Conservation (phyloP, 2,797 vertebrate genomes). For the Mico argentatus region DNA sequence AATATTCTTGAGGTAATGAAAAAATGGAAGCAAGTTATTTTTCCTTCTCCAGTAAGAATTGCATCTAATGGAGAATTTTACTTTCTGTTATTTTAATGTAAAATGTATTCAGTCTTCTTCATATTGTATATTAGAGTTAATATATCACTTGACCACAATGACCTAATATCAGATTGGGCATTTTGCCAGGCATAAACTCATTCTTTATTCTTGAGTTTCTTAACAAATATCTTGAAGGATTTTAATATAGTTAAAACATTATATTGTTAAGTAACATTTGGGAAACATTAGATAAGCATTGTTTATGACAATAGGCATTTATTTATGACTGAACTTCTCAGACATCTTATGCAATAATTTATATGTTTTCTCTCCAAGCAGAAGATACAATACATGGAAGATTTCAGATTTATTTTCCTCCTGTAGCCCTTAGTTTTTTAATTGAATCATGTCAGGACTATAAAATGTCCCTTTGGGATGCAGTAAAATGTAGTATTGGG, state of each 20-base stretch:
- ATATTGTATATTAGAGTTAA: neutral
- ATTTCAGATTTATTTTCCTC: neutral
- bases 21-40: conserved; percentile 15
- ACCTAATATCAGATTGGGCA: neutral
- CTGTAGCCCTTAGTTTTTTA: neutral
- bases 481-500: neutral
- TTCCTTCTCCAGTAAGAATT: neutral
- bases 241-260: neutral
- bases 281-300: neutral
- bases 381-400: neutral
- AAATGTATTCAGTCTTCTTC: neutral
- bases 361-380: neutral
- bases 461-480: neutral
- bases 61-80: neutral
- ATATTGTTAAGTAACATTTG: neutral
- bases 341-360: neutral
- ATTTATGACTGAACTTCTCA: neutral
- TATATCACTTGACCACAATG: neutral
- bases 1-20: conserved; percentile 33
- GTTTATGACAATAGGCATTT: neutral
- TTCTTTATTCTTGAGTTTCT: neutral
- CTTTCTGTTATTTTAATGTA: conserved; percentile 4
- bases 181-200: neutral
- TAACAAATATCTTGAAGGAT: neutral
- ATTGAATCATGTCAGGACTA: neutral